Evolutionary conservation across 2,888 invertebrate species (phyloP).

Genomic region (Agonopterix subpropinquella): DNA sequence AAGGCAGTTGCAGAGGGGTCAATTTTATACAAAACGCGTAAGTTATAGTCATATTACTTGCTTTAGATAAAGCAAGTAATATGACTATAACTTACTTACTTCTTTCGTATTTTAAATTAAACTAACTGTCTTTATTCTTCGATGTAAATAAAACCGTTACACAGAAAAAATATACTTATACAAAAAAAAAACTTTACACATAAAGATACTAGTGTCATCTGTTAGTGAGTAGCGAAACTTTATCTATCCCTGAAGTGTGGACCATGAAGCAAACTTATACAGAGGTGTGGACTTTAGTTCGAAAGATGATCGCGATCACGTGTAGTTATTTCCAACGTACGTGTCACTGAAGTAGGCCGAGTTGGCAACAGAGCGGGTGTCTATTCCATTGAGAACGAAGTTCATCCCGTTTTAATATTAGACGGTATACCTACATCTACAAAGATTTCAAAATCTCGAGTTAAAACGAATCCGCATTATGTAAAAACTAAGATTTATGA

Average conservation of each 20-base stretch:
- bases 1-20: too few species aligned
- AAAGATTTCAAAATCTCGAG: too few species aligned
- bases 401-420: conserved; percentile 41
- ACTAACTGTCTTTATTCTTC: too few species aligned
- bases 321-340: conserved; percentile 51
- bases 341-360: conserved; percentile 43
- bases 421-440: not conserved
- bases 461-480: not conserved
- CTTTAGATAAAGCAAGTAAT: too few species aligned
- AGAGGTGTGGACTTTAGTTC: conserved; percentile 16
- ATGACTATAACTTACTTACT: too few species aligned
- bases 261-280: too few species aligned
- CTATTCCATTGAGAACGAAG: conserved; percentile 55
- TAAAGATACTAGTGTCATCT: conserved; percentile 43
- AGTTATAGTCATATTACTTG: too few species aligned
- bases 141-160: too few species aligned
- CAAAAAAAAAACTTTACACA: too few species aligned
- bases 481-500: not conserved
- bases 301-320: conserved; percentile 27
- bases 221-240: conserved; percentile 43
- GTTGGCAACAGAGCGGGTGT: conserved; percentile 54
- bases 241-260: conserved; percentile 18
- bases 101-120: too few species aligned
- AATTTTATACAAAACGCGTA: too few species aligned
- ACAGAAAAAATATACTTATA: too few species aligned